Percentiles rank a stretch among this genome's conserved stretches.
Conservation (phyloP, 1,140 invertebrate genomes). For the Mesaphorura yosii region DNA sequence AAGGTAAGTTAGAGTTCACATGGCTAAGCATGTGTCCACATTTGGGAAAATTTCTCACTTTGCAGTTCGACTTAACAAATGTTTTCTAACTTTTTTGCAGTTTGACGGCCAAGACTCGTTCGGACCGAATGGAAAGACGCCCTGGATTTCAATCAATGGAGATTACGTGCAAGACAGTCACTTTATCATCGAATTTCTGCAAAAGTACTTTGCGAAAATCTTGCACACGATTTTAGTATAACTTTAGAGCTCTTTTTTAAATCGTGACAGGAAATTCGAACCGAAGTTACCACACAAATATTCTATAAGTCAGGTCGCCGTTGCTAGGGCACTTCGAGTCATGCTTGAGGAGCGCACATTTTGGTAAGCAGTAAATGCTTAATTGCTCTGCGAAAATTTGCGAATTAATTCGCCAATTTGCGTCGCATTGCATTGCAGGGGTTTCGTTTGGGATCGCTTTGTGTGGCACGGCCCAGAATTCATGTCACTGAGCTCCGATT, state of each 20-base stretch:
- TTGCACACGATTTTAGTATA: not conserved
- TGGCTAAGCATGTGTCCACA: too few relatives aligned
- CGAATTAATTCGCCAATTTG: not conserved
- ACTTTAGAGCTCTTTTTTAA: not conserved
- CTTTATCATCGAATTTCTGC: slow-evolving; percentile 38
- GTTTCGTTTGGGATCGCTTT: slow-evolving; percentile 1
- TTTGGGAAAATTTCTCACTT: too few relatives aligned
- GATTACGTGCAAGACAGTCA: slow-evolving; percentile 38
- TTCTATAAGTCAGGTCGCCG: slow-evolving; percentile 8
- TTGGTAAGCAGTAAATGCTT: too few relatives aligned
- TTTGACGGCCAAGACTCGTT: slow-evolving; percentile 19
- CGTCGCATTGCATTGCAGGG: slow-evolving; percentile 1
- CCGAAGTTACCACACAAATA: not conserved
- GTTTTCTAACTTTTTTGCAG: slow-evolving; percentile 5
- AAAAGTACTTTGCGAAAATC: slow-evolving; percentile 14
- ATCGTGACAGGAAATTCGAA: slow-evolving; percentile 4
- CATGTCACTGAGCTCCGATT: not conserved
- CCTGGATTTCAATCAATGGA: slow-evolving; percentile 41
- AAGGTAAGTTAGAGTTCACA: too few relatives aligned
- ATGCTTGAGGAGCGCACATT: slow-evolving; percentile 19
- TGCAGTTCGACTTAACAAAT: too few relatives aligned
- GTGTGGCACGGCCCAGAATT: not conserved
- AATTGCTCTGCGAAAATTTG: not conserved
- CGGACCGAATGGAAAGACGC: slow-evolving; percentile 35
- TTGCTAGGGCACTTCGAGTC: slow-evolving; percentile 11